These are phyloP conservation scores for Tychaedon coryphoeus DNA, from an alignment of 2,113 vertebrate genomes.

Conservation along the genomic window DNA sequence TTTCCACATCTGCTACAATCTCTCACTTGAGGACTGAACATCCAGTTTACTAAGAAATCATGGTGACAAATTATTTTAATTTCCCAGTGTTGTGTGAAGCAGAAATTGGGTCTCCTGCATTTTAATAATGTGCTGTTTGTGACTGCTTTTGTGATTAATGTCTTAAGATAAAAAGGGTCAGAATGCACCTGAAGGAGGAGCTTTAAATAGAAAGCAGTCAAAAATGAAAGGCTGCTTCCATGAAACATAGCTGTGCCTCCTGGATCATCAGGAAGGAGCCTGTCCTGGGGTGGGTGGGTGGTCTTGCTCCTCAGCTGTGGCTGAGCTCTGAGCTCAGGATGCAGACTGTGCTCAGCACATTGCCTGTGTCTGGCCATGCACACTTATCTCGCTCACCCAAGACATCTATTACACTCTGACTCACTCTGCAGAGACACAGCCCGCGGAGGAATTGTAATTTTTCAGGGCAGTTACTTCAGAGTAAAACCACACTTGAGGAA, in stretches of 20 bases:
- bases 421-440: background rate
- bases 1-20: background rate
- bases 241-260: background rate
- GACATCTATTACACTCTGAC: background rate
- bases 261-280: background rate
- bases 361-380: background rate
- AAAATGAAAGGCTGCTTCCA: background rate
- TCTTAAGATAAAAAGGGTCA: background rate
- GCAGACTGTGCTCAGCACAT: background rate
- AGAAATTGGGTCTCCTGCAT: background rate
- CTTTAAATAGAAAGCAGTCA: background rate
- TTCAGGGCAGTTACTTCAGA: background rate
- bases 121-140: background rate
- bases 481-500: background rate
- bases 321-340: background rate
- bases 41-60: background rate
- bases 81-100: background rate
- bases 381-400: background rate
- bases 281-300: accelerated
- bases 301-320: background rate
- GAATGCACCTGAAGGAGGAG: background rate
- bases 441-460: background rate
- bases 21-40: background rate
- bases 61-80: background rate
- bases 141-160: background rate